Evolutionary conservation across 1,140 invertebrate genomes (phyloP).

Genomic region (Microplitis demolitor): DNA sequence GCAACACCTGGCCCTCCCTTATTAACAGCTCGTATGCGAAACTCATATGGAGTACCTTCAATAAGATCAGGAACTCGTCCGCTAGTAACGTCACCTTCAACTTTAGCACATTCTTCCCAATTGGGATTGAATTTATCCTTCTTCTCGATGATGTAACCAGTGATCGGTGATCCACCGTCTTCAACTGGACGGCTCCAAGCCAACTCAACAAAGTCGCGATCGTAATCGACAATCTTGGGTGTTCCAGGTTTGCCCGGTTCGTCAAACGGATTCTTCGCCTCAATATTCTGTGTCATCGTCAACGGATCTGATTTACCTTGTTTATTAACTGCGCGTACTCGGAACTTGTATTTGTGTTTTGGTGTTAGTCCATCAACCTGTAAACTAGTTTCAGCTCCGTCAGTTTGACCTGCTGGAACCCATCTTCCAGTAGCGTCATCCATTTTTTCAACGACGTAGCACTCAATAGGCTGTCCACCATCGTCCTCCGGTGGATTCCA

Average conservation of each 20-base stretch:
- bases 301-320: constrained; percentile 96
- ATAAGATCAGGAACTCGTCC: constrained; percentile 86
- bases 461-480: constrained; percentile 86
- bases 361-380: constrained; percentile 80
- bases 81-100: constrained; percentile 80
- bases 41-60: constrained; percentile 91
- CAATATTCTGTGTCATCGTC: constrained; percentile 83
- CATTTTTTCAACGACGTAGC: constrained; percentile 93
- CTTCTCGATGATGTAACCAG: constrained; percentile 95
- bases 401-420: constrained; percentile 90
- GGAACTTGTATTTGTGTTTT: constrained; percentile 95
- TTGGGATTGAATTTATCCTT: constrained; percentile 86
- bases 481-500: constrained; percentile 93
- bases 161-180: constrained; percentile 89
- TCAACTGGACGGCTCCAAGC: constrained; percentile 85
- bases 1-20: constrained; percentile 92
- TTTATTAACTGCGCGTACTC: constrained; percentile 92
- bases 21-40: constrained; percentile 92
- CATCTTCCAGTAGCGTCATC: constrained; percentile 91
- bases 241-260: constrained; percentile 84
- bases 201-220: constrained; percentile 92
- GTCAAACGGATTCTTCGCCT: constrained; percentile 98
- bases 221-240: constrained; percentile 89
- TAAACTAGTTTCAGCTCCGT: constrained; percentile 75
- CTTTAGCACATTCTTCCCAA: constrained; percentile 87